phyloP scores from a whole-genome alignment of 2,797 vertebrate species.

The Chelon auratus region DNA sequence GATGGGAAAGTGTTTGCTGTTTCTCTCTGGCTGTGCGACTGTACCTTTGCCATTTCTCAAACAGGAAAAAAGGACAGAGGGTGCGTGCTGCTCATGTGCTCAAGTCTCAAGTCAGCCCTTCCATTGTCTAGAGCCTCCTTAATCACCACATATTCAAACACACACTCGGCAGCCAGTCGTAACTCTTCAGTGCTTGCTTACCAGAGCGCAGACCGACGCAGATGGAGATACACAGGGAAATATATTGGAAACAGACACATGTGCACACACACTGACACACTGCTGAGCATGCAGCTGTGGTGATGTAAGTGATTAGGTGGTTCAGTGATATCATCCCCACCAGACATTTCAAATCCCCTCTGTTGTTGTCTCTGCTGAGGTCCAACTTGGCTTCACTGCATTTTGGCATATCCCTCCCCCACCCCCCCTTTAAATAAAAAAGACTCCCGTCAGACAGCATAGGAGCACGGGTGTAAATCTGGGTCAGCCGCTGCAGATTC shows the following conservation, averaged over 20 bases:
- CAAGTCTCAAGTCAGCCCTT: conserved; percentile 43
- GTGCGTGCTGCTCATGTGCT: conserved; percentile 19
- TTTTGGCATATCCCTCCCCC: conserved; percentile 41
- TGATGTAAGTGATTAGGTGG: conserved; percentile 86
- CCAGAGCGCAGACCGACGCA: conserved; percentile 39
- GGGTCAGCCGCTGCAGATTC: conserved; percentile 57
- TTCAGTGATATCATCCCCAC: conserved; percentile 84
- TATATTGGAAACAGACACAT: conserved; percentile 69
- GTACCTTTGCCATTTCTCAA: conserved; percentile 11
- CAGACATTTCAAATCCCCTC: conserved; percentile 78
- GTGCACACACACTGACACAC: conserved; percentile 50
- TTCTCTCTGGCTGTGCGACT: conserved; percentile 14
- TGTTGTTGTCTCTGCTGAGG: conserved; percentile 72
- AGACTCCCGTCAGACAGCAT: conserved; percentile 62
- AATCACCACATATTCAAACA: conserved; percentile 61
- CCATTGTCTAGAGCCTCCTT: conserved; percentile 48
- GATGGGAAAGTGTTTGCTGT: neutral
- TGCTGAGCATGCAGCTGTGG: conserved; percentile 83
- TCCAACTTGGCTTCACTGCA: conserved; percentile 63
- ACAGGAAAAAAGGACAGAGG: conserved; percentile 1
- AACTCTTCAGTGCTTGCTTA: conserved; percentile 55
- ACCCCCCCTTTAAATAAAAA: conserved; percentile 33
- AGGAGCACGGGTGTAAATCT: conserved; percentile 62
- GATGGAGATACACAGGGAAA: conserved; percentile 56
- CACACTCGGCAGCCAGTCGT: conserved; percentile 41